Percentiles rank a stretch among this genome's conserved stretches.
phyloP scores from a whole-genome alignment of 2,888 invertebrate genomes.

The Pammene aurita region DNA sequence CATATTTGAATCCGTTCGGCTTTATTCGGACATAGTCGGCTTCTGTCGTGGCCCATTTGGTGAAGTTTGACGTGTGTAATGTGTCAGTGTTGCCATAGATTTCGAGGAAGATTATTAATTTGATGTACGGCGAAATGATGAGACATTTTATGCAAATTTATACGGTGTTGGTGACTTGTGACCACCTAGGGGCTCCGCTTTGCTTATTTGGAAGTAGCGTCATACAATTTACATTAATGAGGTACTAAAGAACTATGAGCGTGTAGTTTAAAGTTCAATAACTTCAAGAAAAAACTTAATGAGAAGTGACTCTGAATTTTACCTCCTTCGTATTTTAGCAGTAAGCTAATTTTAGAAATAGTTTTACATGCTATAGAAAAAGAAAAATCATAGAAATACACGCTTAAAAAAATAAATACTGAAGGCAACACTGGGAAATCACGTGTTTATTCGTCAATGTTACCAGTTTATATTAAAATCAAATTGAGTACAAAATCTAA shows the following conservation, averaged over 20 bases:
- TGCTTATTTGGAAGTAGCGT: slow-evolving; percentile 31
- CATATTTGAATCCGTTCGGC: slow-evolving; percentile 73
- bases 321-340: neutral
- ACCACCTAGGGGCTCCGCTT: slow-evolving; percentile 23
- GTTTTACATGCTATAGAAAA: too few species aligned
- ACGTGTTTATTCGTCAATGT: too few species aligned
- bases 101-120: slow-evolving; percentile 67
- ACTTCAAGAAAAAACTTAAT: neutral
- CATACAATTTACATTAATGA: slow-evolving; percentile 8
- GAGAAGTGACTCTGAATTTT: neutral
- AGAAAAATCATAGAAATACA: too few species aligned
- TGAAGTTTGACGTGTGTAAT: slow-evolving; percentile 71
- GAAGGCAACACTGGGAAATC: too few species aligned
- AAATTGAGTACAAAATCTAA: too few species aligned
- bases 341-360: too few species aligned
- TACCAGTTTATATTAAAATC: too few species aligned
- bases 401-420: too few species aligned
- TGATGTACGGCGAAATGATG: slow-evolving; percentile 62
- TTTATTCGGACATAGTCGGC: slow-evolving; percentile 70
- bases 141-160: slow-evolving; percentile 39
- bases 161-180: slow-evolving; percentile 27
- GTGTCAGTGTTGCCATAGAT: slow-evolving; percentile 62
- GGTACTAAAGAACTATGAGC: slow-evolving; percentile 9
- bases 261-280: neutral
- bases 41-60: slow-evolving; percentile 62